Conservation (phyloP, 1,140 invertebrate genomes). For the Panagrolaimus sp. region DNA sequence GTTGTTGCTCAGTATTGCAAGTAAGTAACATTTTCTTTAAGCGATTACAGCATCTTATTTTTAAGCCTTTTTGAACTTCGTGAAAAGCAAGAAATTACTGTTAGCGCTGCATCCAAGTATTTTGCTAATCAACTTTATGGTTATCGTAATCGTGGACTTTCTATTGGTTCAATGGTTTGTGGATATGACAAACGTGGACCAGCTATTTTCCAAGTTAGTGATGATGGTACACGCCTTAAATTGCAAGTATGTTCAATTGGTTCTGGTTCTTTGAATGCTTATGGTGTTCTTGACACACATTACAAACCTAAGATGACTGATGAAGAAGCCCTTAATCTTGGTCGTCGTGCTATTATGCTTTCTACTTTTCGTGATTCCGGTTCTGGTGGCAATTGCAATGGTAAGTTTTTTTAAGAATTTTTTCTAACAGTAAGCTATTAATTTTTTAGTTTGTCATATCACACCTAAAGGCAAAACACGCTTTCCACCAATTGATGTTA, state of each 20-base stretch:
- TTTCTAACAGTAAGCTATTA: background rate
- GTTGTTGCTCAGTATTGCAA: conserved; percentile 80
- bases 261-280: conserved; percentile 91
- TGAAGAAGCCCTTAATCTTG: conserved; percentile 83
- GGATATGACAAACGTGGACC: conserved; percentile 95
- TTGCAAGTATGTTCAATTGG: conserved; percentile 92
- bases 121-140: conserved; percentile 96
- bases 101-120: conserved; percentile 93
- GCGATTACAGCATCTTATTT: conserved; percentile 1
- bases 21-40: conserved; percentile 52
- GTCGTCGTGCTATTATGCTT: conserved; percentile 87
- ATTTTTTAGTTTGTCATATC: conserved; percentile 55
- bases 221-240: conserved; percentile 81
- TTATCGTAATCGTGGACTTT: conserved; percentile 75
- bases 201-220: conserved; percentile 91
- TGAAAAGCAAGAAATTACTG: conserved; percentile 90
- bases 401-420: conserved; percentile 63
- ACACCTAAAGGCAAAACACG: conserved; percentile 47
- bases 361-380: conserved; percentile 93
- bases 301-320: conserved; percentile 74
- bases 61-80: conserved; percentile 88
- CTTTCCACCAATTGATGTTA: conserved; percentile 47
- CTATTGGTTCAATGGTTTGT: conserved; percentile 85
- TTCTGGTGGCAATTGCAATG: conserved; percentile 85
- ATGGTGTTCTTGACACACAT: conserved; percentile 87